phyloP scores from a whole-genome alignment of 53 echinoderm and acorn worm species.

The Astropecten irregularis region DNA sequence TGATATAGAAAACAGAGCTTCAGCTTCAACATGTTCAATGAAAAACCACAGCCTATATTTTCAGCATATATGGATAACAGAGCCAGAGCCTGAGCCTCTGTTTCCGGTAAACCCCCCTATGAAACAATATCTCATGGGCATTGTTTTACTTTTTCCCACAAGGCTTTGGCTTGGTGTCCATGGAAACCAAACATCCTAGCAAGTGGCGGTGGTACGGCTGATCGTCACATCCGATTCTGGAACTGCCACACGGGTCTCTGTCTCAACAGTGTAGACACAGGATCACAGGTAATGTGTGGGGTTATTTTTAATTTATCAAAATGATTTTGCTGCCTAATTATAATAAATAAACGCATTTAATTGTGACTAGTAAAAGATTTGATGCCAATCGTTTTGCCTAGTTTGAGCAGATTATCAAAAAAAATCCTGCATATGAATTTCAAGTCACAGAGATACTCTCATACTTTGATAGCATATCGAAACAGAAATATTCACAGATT shows the following conservation, averaged over 20 bases:
- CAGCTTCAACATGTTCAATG: no score
- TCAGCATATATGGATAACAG: no score
- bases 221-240: constrained; percentile 86
- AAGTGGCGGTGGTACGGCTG: constrained; percentile 96
- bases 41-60: no score
- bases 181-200: constrained; percentile 91
- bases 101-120: no score
- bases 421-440: no score
- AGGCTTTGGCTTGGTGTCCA: constrained; percentile 99
- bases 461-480: no score
- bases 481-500: no score
- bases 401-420: neutral
- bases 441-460: no score
- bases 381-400: neutral
- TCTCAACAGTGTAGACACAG: constrained; percentile 85
- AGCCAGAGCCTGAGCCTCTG: no score
- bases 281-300: constrained; percentile 72
- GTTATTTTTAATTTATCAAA: neutral
- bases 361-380: no score
- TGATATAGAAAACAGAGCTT: no score
- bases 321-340: neutral
- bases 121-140: no score
- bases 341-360: neutral
- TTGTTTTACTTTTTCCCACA: neutral
- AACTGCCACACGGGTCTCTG: constrained; percentile 73